phyloP scores from a whole-genome alignment of 2,888 invertebrate species.

The Phlogophora meticulosa region DNA sequence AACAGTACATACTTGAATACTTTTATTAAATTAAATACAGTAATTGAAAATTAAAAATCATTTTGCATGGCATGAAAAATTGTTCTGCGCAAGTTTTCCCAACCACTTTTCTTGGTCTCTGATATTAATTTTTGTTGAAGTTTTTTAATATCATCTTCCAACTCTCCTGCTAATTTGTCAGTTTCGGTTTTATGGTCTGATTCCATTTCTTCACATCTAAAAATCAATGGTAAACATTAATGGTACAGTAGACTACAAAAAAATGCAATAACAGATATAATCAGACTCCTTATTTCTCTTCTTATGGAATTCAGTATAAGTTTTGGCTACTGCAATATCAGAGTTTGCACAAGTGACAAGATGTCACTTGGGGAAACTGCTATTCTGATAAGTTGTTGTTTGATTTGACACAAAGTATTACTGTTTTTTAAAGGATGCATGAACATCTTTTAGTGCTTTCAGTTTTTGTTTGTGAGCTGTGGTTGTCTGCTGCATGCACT shows the following conservation, averaged over 20 bases:
- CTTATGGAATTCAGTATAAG: not conserved
- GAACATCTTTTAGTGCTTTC: slow-evolving; percentile 78
- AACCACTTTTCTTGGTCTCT: slow-evolving; percentile 82
- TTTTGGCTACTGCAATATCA: not conserved
- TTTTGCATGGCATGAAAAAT: slow-evolving; percentile 84
- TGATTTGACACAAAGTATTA: slow-evolving; percentile 59
- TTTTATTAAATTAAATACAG: slow-evolving; percentile 33
- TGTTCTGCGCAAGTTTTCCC: slow-evolving; percentile 81
- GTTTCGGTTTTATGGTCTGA: slow-evolving; percentile 76
- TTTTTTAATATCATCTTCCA: slow-evolving; percentile 81
- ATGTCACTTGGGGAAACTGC: too few species aligned
- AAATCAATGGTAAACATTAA: slow-evolving; percentile 27
- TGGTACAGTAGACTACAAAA: not conserved
- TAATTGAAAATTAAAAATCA: slow-evolving; percentile 72
- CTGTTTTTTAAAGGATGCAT: slow-evolving; percentile 79
- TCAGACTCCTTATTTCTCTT: slow-evolving; percentile 2
- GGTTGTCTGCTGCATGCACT: slow-evolving; percentile 82
- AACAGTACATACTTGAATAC: not conserved
- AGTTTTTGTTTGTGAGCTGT: slow-evolving; percentile 81
- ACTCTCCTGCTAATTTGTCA: slow-evolving; percentile 79
- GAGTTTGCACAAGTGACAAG: too few species aligned
- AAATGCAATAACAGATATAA: not conserved
- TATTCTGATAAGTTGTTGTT: too few species aligned
- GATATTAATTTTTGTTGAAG: slow-evolving; percentile 82
- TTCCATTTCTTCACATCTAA: slow-evolving; percentile 82